Conservation (phyloP, 2,797 vertebrate species). For the Coreius guichenoti region DNA sequence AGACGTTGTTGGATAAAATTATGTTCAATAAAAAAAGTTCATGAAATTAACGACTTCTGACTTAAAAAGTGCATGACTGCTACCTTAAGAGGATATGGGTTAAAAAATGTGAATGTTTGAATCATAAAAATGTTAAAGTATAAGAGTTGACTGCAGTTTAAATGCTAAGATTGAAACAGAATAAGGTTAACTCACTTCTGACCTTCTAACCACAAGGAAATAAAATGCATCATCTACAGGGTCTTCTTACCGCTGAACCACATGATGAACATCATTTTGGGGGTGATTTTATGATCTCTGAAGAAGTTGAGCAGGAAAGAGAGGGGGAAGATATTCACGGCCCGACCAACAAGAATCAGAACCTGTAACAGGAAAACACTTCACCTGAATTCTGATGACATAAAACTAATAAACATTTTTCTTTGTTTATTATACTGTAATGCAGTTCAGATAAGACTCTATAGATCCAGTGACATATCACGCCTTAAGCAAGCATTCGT, state of each 20-base stretch:
- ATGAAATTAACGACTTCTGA: neutral
- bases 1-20: neutral
- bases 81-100: neutral
- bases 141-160: neutral
- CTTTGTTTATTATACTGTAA: neutral
- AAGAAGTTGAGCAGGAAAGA: slow-evolving; percentile 97
- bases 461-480: neutral
- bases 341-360: slow-evolving; percentile 92
- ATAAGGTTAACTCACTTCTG: neutral
- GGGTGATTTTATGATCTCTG: slow-evolving; percentile 97
- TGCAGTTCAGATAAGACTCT: neutral
- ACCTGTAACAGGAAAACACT: slow-evolving; percentile 76
- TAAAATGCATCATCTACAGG: too few species aligned
- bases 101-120: neutral
- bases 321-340: slow-evolving; percentile 96
- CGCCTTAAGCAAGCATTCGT: neutral
- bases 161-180: neutral
- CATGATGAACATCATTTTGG: slow-evolving; percentile 99
- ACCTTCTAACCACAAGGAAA: neutral
- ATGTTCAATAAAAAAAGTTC: neutral
- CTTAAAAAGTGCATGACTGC: neutral
- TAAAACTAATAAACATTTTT: neutral
- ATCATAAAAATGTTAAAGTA: neutral
- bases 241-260: slow-evolving; percentile 95
- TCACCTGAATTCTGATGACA: neutral